Conservation (phyloP, 1,140 invertebrate species). For the Brachionus koreanus region DNA sequence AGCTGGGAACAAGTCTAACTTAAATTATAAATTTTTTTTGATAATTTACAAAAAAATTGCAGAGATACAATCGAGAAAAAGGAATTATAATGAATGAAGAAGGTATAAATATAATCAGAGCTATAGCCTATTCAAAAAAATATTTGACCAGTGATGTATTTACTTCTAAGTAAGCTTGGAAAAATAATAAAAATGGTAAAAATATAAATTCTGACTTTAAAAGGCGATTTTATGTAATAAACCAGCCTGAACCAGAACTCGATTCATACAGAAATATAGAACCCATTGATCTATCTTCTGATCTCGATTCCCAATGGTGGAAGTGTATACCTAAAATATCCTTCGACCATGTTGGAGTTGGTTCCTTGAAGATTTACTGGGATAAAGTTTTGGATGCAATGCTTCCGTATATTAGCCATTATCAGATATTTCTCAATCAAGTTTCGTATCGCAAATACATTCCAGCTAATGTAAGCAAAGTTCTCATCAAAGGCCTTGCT, state of each 20-base stretch:
- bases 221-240: conserved; percentile 52
- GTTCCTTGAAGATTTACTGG: conserved; percentile 56
- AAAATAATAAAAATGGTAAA: not conserved
- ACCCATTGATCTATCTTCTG: conserved; percentile 45
- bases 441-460: conserved; percentile 55
- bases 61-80: conserved; percentile 54
- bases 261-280: conserved; percentile 4
- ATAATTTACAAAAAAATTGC: conserved; percentile 44
- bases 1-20: no score
- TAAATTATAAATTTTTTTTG: not conserved
- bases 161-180: conserved; percentile 52
- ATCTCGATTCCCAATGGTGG: conserved; percentile 50
- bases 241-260: conserved; percentile 43
- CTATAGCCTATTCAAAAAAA: conserved; percentile 52
- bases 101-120: conserved; percentile 54
- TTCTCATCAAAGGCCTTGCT: conserved; percentile 54
- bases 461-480: conserved; percentile 50
- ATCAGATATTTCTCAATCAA: conserved; percentile 56
- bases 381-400: conserved; percentile 48
- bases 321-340: conserved; percentile 53
- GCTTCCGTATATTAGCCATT: conserved; percentile 51
- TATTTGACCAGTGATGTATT: conserved; percentile 52
- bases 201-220: conserved; percentile 13
- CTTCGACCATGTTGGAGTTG: conserved; percentile 52
- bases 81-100: conserved; percentile 51